These are phyloP conservation scores for Dastarcus helophoroides DNA, from an alignment of 2,888 invertebrate genomes.

Conservation along the genomic window DNA sequence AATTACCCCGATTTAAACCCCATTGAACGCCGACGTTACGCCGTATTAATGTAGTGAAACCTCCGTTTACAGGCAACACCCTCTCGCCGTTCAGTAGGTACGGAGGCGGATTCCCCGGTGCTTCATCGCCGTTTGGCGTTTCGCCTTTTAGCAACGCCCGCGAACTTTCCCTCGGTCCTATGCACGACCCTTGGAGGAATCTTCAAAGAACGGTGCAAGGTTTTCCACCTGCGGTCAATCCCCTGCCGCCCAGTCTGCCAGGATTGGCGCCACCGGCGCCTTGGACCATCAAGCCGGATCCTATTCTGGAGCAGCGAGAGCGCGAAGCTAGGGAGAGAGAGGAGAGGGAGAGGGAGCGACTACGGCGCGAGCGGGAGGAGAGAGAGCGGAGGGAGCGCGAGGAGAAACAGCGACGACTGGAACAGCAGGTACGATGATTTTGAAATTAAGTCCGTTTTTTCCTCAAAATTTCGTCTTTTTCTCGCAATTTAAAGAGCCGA, in stretches of 20 bases:
- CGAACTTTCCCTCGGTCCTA: conserved; percentile 33
- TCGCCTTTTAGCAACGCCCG: conserved; percentile 45
- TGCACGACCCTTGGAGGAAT: conserved; percentile 61
- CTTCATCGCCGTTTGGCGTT: conserved; percentile 53
- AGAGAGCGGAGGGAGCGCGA: conserved; percentile 47
- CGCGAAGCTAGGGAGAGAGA: conserved; percentile 51
- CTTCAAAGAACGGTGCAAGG: conserved; percentile 48
- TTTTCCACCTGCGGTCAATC: conserved; percentile 40
- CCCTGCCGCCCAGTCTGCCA: conserved; percentile 39
- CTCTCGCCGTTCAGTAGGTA: conserved; percentile 76
- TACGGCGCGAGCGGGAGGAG: conserved; percentile 46
- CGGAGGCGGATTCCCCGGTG: conserved; percentile 42
- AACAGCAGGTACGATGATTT: conserved; percentile 40
- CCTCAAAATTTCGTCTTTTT: too few relatives aligned
- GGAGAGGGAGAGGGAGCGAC: conserved; percentile 43
- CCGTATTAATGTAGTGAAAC: conserved; percentile 20
- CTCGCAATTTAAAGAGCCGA: too few relatives aligned
- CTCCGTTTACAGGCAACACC: conserved; percentile 43
- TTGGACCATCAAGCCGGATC: conserved; percentile 58
- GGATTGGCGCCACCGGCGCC: conserved; percentile 38
- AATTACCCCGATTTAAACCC: not conserved
- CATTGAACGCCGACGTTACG: conserved; percentile 3
- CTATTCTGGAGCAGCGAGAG: conserved; percentile 44
- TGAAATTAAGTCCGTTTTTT: too few relatives aligned
- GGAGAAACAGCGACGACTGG: conserved; percentile 36